Percentiles rank a stretch among this genome's conserved stretches.
These are phyloP conservation scores for Muscidifurax raptorellus DNA, from an alignment of 1,140 invertebrate genomes.

Conservation along the genomic window DNA sequence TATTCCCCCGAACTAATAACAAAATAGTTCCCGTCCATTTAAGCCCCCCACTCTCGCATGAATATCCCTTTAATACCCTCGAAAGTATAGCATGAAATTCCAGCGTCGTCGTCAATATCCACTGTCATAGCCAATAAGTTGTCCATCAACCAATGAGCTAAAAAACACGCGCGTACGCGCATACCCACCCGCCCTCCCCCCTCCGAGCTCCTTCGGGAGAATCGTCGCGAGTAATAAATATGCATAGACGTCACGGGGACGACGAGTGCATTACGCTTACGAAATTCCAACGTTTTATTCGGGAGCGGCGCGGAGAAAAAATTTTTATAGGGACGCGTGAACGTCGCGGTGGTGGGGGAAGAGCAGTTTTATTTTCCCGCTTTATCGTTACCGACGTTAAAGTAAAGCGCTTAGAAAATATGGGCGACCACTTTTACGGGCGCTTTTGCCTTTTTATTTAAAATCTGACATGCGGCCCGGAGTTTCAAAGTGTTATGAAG, in stretches of 20 bases:
- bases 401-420: slow-evolving; percentile 38
- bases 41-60: not conserved
- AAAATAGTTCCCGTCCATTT: not conserved
- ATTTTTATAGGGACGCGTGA: not conserved
- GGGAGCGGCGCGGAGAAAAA: not conserved
- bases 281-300: slow-evolving; percentile 28
- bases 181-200: too few species aligned
- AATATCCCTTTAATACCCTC: not conserved
- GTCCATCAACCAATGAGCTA: not conserved
- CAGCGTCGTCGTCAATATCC: not conserved
- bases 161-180: not conserved
- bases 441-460: slow-evolving; percentile 27
- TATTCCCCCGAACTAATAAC: not conserved
- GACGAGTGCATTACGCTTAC: slow-evolving; percentile 16
- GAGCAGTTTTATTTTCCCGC: slow-evolving; percentile 28
- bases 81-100: not conserved
- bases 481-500: slow-evolving; percentile 19
- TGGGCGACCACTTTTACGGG: slow-evolving; percentile 2
- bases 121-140: not conserved
- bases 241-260: not conserved
- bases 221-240: slow-evolving; percentile 27
- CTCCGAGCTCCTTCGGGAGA: not conserved
- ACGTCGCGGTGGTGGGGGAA: not conserved
- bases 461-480: slow-evolving; percentile 20
- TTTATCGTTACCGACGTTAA: slow-evolving; percentile 17